Base-by-base conservation (phyloP, 2,888 invertebrate genomes). In the Dryobota labecula region DNA sequence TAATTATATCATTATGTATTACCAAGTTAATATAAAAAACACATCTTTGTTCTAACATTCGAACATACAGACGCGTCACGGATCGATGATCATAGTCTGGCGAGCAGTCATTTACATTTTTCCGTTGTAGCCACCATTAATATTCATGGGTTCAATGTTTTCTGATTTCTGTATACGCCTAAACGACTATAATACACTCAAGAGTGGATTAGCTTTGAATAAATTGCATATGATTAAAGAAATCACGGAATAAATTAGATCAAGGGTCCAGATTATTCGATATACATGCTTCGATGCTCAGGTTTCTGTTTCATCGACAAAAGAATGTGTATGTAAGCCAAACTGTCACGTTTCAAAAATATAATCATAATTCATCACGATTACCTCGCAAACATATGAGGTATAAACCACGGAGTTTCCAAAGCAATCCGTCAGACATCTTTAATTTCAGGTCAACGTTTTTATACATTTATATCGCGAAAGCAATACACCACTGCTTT, bases 401-500 rank as follows among this genome's bases (percentile, higher is more conserved):
- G 57, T 78, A 53, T 54, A 13, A 45, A 27, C 2, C 54, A 38
- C 54, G 1, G n/a, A 54, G 61, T 70, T 75, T 74, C 49, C 56
- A 60, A 68, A 69, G 60, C 54, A 65, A 78, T 74, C 47, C 13
- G 72, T 79, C 68, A 80, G 38, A 53, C 61, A 73, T 76, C 41
- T 83, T 79, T 70, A 74, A 76, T 82, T 79, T 78, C 73, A 81
- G 73, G 74, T 78, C 74, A 72, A 66, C 77, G 63, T 76, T 76
- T 79, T 80, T 70, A 61, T 73, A 70, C 62, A 80, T 77, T 79
- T 78, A 84, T 78, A 80, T 81, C 86, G 81, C 85, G 86, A 89
- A 86, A 89, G 89, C 87, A 88, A 89, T 88, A 89, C 78, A 80
- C 84, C 87, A 87, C 87, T 87, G 91, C 92, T 93, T 93, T 94